A percentile compares a stretch with the other conserved stretches of the same genome.
Evolutionary conservation across 2,888 invertebrate species (phyloP).

Genomic region (Protodeltote pygarga): DNA sequence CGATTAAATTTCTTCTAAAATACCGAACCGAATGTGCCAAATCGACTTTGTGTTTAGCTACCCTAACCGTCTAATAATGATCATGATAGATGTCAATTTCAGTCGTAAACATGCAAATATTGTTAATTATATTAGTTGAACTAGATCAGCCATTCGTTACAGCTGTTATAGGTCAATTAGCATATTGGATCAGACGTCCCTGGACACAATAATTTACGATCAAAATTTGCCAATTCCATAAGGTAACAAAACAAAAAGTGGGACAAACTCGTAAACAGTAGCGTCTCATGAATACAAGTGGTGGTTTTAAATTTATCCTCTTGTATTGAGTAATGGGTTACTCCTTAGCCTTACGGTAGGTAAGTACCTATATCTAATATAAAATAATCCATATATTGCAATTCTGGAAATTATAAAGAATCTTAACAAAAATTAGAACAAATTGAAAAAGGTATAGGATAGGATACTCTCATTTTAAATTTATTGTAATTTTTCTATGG

Average conservation of each 20-base stretch:
- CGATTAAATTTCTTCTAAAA: no score
- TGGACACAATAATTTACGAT: slow-evolving; percentile 36
- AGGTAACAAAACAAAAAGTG: slow-evolving; percentile 31
- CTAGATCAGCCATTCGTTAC: slow-evolving; percentile 25
- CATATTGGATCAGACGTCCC: slow-evolving; percentile 33
- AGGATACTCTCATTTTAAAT: no score
- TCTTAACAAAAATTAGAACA: no score
- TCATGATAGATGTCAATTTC: neutral
- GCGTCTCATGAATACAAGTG: slow-evolving; percentile 10
- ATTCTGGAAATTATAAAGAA: no score
- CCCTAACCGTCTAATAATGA: no score
- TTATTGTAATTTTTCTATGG: no score
- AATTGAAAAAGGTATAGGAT: no score
- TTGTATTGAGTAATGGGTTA: slow-evolving; percentile 21
- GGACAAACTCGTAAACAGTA: slow-evolving; percentile 27
- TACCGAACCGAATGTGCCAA: no score
- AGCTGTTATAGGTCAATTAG: slow-evolving; percentile 40
- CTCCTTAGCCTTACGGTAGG: no score
- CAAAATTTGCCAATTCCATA: slow-evolving; percentile 21
- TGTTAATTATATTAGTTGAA: slow-evolving; percentile 22
- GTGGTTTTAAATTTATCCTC: slow-evolving; percentile 16
- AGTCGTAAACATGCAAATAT: slow-evolving; percentile 4
- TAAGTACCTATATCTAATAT: no score
- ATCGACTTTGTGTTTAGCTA: neutral
- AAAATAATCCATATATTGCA: no score